phyloP scores from a whole-genome alignment of 2,888 invertebrate genomes.

The Heliconius sara region DNA sequence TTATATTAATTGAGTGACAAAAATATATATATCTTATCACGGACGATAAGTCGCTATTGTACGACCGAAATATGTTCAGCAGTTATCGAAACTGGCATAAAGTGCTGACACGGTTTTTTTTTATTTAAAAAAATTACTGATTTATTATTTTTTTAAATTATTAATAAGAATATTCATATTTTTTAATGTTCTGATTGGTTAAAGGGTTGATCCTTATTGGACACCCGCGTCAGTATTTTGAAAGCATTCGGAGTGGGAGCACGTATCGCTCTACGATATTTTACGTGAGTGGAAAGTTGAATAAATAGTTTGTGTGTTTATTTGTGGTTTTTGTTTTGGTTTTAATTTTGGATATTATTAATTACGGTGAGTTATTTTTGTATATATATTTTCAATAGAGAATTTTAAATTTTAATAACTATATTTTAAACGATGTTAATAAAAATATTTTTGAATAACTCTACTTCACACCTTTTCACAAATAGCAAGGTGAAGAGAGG shows the following conservation, averaged over 20 bases:
- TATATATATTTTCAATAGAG: neutral
- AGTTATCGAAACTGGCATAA: slow-evolving; percentile 31
- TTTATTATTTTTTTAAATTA: too few relatives aligned
- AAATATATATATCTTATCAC: slow-evolving; percentile 60
- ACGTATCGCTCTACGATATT: neutral
- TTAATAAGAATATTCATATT: neutral
- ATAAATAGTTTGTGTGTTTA: slow-evolving; percentile 6
- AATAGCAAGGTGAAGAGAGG: too few relatives aligned
- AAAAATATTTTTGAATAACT: neutral
- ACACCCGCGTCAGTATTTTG: neutral
- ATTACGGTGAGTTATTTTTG: neutral
- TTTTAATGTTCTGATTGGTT: neutral
- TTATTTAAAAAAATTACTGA: neutral
- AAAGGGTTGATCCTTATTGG: neutral
- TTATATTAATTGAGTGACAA: slow-evolving; percentile 68
- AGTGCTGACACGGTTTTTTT: neutral
- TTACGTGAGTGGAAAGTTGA: slow-evolving; percentile 15
- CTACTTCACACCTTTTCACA: too few relatives aligned
- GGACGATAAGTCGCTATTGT: slow-evolving; percentile 45
- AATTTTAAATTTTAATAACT: neutral
- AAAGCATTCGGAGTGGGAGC: neutral
- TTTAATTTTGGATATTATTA: neutral
- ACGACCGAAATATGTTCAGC: slow-evolving; percentile 29
- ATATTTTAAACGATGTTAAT: neutral
- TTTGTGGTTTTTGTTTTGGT: neutral